Base-by-base conservation (phyloP, 2,888 invertebrate genomes). In the Drosophila ustulata region DNA sequence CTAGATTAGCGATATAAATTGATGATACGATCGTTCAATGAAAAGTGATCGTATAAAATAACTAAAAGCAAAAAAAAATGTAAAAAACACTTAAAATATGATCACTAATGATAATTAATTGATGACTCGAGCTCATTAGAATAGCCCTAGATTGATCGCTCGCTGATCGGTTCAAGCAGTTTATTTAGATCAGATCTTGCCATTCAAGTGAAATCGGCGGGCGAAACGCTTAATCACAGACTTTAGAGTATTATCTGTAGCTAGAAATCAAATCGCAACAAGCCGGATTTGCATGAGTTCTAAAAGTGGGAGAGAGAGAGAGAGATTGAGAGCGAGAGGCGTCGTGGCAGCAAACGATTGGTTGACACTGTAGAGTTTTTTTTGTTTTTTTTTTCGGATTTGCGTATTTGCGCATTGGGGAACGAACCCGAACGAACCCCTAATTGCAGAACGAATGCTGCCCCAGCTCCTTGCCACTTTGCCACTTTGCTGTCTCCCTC, bases 341-440 rank as follows among this genome's bases (percentile, higher is more conserved):
- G 1, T 0, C 7, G 30, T n/a, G 57, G 11, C 9, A 45, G 45
- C 25, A 32, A 23, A 32, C 53, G 32, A 8, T 56, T 56, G n/a
- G 23, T 45, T 25, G 18, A 5, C 32, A 43, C 25, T 46, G 28
- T 47, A 11, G 28, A 39, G 71, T 50, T 64, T 55, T 64, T 55
- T 50, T 53, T 46, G 41, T 37, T 26, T 26, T 50, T 53, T 46
- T 46, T 37, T 26, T 26, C 13, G n/a, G 23, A 7, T 11, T 32
- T 63, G 34, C 41, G 28, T 13, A 37, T 30, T 51, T 32, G 11
- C 32, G 32, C 8, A 34, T 34, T 34, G 34, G 34, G 11, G 49
- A 39, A 34, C 66, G 79, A 78, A 69, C 78, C 75, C 70, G 45
- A 62, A 70, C 66, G 70, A 74, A 76, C 70, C 76, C 79, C 71